Evolutionary conservation across 1,140 invertebrate genomes (phyloP).

Genomic region (Caerostris darwini): DNA sequence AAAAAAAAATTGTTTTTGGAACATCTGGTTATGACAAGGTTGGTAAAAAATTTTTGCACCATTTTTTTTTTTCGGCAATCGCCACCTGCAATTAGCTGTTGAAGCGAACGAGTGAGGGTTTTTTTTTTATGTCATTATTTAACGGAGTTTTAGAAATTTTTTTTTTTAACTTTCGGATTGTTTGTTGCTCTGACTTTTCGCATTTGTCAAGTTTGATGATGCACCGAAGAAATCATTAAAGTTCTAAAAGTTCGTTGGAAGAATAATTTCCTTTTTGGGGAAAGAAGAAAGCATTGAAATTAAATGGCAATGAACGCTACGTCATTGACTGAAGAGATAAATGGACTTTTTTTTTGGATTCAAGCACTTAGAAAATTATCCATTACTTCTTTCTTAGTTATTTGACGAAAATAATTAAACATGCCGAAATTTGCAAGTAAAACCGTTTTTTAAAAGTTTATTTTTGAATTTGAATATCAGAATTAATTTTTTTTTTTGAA

Average conservation of each 20-base stretch:
- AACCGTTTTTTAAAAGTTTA: neutral
- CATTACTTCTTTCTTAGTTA: neutral
- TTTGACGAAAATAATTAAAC: neutral
- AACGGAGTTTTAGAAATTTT: neutral
- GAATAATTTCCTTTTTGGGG: conserved; percentile 49
- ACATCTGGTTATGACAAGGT: conserved; percentile 67
- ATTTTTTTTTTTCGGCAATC: conserved; percentile 42
- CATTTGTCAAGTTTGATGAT: conserved; percentile 72
- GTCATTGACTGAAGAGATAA: conserved; percentile 40
- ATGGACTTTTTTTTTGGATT: neutral
- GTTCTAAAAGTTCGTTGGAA: conserved; percentile 51
- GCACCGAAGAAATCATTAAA: conserved; percentile 67
- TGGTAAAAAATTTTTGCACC: conserved; percentile 5
- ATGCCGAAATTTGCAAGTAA: neutral
- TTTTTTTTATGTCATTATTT: conserved; percentile 50
- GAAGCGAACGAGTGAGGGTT: conserved; percentile 23
- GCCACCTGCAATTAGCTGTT: conserved; percentile 71
- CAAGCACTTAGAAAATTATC: conserved; percentile 32
- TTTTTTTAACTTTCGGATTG: conserved; percentile 44
- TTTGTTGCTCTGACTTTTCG: conserved; percentile 60
- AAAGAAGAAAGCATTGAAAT: conserved; percentile 47
- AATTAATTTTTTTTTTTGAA: too few relatives aligned
- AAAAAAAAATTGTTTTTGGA: conserved; percentile 14
- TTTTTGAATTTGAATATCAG: neutral
- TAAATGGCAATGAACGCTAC: conserved; percentile 26